Evolutionary conservation across 2,888 invertebrate genomes (phyloP), one percentile per base, ranked within the genome.

Genomic region (Caenorhabditis sp.): DNA sequence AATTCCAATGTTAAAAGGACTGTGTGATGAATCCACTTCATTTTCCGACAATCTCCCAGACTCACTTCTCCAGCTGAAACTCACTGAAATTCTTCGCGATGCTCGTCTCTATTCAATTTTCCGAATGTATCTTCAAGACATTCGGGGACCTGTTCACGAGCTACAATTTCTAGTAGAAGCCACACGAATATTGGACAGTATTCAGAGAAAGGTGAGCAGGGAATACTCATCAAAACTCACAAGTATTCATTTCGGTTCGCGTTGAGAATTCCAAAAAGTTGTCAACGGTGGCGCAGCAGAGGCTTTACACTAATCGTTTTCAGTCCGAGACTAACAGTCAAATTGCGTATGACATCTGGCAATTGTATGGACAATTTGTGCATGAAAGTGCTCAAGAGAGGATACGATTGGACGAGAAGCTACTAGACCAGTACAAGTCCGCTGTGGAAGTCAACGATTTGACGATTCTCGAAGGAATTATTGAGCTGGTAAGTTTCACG

Each of bases 321-420:
- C 64, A 87, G 87, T 68, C 76, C 16, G 87, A 84, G 47, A 49
- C 82, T 0, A 56, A 82, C 0, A 75, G 75, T 35, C 87, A 89
- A 73, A 86, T 87, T 7, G 82, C 82, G 10, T 90, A 86, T 68
- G 91, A 91, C 69, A 85, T 89, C 0, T 91, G 91, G 91, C 90
- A 90, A 66, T 51, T 91, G 28, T 91, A 87, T 72, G 84, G 83
- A 8, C 86, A 86, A 70, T 91, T 87, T 61, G 82, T 90, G 4
- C 89, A 91, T 72, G 89, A 90, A 49, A 85, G 86, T 24, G 88
- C 90, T 2, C 87, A 80, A 26, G 89, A 89, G n/a, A 70, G 81
- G 79, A 89, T 90, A 5, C 41, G 44, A 3, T 84, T 90, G 14
- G 82, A 81, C 14, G 77, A 82, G n/a, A 68, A 76, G n/a, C 51